Conservation (phyloP, 37 sponge, comb jelly and placozoan genomes). For the Axinella damicornis region DNA sequence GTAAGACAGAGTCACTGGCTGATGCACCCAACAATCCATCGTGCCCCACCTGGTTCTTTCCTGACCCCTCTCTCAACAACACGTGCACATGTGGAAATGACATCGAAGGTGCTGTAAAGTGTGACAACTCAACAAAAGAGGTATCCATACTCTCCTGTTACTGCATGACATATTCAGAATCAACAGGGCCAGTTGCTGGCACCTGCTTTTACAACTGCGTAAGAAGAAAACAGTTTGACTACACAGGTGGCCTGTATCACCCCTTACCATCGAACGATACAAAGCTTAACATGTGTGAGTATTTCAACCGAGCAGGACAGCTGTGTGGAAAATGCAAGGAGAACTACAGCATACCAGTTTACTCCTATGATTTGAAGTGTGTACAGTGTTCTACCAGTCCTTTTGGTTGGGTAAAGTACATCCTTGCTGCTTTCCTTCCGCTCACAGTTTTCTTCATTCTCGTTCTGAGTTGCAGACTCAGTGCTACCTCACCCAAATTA, state of each 20-base stretch:
- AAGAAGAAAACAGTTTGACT: background rate
- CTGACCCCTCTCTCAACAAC: no score
- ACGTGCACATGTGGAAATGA: no score
- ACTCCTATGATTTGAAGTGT: conserved; percentile 33
- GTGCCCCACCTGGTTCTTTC: no score
- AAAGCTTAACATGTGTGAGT: conserved; percentile 30
- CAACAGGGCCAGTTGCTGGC: conserved; percentile 4
- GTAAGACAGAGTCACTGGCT: no score
- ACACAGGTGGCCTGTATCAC: background rate
- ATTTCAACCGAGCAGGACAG: conserved; percentile 37
- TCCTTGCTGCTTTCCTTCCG: conserved; percentile 47
- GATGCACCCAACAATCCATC: no score
- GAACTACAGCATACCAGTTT: conserved; percentile 27
- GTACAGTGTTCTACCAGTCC: background rate
- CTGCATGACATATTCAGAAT: background rate
- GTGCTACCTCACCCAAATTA: conserved; percentile 47
- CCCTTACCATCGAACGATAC: background rate
- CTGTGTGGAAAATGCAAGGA: conserved; percentile 69
- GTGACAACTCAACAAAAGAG: no score
- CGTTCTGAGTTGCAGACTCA: conserved; percentile 64
- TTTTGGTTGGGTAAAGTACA: conserved; percentile 8
- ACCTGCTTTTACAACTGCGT: background rate
- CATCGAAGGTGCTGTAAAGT: no score
- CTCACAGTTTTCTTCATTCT: conserved; percentile 53
- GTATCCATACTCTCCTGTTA: no score